Base-by-base conservation (phyloP, 2,797 vertebrate genomes). In the Eospalax fontanierii region DNA sequence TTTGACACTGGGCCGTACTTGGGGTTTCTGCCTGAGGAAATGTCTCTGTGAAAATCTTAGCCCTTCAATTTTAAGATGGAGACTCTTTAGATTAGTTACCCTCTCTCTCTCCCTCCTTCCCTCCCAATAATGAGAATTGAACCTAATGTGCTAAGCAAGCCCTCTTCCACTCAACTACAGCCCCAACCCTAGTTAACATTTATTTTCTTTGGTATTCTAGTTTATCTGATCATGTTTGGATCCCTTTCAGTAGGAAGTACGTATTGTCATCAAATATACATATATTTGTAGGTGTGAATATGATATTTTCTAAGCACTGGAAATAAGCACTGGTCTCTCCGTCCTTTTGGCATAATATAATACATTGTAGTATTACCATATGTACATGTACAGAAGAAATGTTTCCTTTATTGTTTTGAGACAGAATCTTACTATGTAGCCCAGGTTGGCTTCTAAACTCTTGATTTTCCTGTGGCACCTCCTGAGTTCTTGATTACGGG, bases 11-110 rank as follows among this genome's bases (percentile, higher is more conserved):
- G 95, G 38, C 90, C 96, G 10, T n/a, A 87, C 88, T 97, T 97
- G 96, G 87, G 94, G 89, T 80, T 96, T 96, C 81, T 86, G 93
- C 96, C 96, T 92, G 1, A 89, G 73, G 95, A 95, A 87, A 59
- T 35, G 61, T 91, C 65, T 96, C 93, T 91, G 33, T 79, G 88
- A 96, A 84, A 87, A 50, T 97, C 93, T 90, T 96, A 30, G 92
- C 71, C 35, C 74, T 96, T 89, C 70, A 95, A 80, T 90, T n/a
- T 84, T 97, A 75, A 89, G 65, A 66, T 95, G 83, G 80, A 90
- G 12, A 9, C 14, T 87, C 30, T 78, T 76, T 75, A 92, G 68
- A 10, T 90, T 59, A 73, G 2, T 89, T 87, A 78, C 61, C 35
- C 26, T 30, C 22, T 16, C 33, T 81, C 7, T 24, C 57, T 80